A percentile compares a stretch with the other conserved stretches of the same genome.
phyloP scores from a whole-genome alignment of 2,888 invertebrate genomes.

The Chymomyza caudatula region DNA sequence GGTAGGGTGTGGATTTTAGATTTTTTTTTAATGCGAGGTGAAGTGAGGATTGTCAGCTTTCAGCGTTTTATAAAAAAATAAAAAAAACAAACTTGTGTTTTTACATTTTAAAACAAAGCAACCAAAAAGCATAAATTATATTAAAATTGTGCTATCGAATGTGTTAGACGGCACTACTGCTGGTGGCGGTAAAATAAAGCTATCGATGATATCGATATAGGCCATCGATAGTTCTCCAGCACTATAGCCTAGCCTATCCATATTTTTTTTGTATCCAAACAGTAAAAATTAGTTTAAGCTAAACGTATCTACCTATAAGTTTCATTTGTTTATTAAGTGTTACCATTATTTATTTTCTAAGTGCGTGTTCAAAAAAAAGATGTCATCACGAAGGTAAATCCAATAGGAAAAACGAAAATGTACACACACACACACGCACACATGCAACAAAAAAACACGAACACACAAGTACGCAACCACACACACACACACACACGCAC shows the following conservation, averaged over 20 bases:
- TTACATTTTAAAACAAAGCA: too few relatives aligned
- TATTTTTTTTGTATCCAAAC: constrained; percentile 61
- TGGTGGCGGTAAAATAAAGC: neutral
- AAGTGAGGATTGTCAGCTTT: too few relatives aligned
- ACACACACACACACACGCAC: constrained; percentile 13
- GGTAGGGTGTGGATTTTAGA: too few relatives aligned
- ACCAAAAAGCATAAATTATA: too few relatives aligned
- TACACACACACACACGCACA: constrained; percentile 36
- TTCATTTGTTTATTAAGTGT: constrained; percentile 65
- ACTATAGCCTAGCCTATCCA: constrained; percentile 57
- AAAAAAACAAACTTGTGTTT: too few relatives aligned
- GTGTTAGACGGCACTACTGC: too few relatives aligned
- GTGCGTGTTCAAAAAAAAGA: constrained; percentile 70
- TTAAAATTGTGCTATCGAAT: too few relatives aligned
- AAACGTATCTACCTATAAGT: constrained; percentile 57
- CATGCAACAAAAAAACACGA: constrained; percentile 15
- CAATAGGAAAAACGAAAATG: constrained; percentile 57
- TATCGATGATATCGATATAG: neutral
- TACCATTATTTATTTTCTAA: constrained; percentile 63
- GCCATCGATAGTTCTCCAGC: constrained; percentile 41
- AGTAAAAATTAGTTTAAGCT: constrained; percentile 63
- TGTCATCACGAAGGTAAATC: constrained; percentile 76
- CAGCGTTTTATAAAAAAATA: too few relatives aligned
- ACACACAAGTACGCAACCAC: constrained; percentile 12
- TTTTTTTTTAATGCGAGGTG: too few relatives aligned